These are phyloP conservation scores for Eupithecia tripunctaria DNA, from an alignment of 2,888 invertebrate genomes.

Conservation along the genomic window DNA sequence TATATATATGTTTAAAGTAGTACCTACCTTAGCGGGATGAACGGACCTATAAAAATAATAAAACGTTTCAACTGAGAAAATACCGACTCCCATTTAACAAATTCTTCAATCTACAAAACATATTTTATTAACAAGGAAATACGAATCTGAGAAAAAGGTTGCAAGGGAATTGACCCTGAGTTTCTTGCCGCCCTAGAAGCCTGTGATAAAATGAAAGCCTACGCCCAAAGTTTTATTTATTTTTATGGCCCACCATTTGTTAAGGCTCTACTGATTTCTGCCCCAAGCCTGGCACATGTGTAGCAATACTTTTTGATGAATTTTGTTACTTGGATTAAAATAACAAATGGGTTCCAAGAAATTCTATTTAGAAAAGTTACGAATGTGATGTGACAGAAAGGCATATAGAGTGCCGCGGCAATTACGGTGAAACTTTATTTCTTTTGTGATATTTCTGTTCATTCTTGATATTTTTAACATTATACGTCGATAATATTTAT, in stretches of 20 bases:
- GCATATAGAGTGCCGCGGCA: too few species aligned
- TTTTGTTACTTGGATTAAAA: neutral
- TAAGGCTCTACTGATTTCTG: constrained; percentile 63
- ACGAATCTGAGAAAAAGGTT: constrained; percentile 47
- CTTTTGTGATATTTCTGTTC: too few species aligned
- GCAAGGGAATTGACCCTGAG: constrained; percentile 58
- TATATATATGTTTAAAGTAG: too few species aligned
- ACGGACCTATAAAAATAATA: too few species aligned
- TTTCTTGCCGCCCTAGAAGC: constrained; percentile 45
- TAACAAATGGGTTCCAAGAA: neutral
- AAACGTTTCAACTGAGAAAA: too few species aligned
- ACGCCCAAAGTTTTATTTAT: constrained; percentile 69
- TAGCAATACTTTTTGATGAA: neutral
- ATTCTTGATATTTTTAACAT: too few species aligned
- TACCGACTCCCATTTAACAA: neutral
- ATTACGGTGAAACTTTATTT: too few species aligned
- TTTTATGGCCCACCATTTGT: constrained; percentile 69
- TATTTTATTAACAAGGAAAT: neutral
- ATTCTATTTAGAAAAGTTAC: too few species aligned
- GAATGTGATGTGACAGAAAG: too few species aligned
- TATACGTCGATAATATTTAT: too few species aligned
- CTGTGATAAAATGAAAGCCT: constrained; percentile 60
- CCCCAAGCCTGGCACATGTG: constrained; percentile 22
- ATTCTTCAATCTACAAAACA: neutral
- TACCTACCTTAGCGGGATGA: too few species aligned